Evolutionary conservation across 1,140 invertebrate species (phyloP).

Genomic region (Aphelinus atriplicis): DNA sequence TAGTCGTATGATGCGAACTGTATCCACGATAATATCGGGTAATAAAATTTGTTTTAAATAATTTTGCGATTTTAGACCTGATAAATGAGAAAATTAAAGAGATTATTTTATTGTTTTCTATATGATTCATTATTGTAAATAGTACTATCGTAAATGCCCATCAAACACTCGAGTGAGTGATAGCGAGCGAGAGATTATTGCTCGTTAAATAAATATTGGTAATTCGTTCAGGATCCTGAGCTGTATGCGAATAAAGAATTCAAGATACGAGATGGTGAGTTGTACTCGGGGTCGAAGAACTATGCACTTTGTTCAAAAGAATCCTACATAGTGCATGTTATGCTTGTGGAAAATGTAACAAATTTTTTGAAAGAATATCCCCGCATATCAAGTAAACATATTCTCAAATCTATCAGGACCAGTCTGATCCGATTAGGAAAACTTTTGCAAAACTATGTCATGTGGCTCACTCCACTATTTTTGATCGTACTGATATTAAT

Average conservation of each 20-base stretch:
- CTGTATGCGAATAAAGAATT: constrained; percentile 30
- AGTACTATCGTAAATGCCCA: too few relatives aligned
- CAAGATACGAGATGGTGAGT: constrained; percentile 42
- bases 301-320: constrained; percentile 42
- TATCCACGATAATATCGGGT: too few relatives aligned
- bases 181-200: too few relatives aligned
- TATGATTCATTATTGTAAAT: too few relatives aligned
- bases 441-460: neutral
- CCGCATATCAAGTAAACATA: constrained; percentile 21
- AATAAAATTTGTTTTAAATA: too few relatives aligned
- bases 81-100: too few relatives aligned
- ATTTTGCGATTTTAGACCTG: too few relatives aligned
- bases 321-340: constrained; percentile 40
- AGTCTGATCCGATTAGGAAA: constrained; percentile 24
- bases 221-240: constrained; percentile 24
- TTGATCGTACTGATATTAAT: constrained; percentile 27
- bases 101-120: too few relatives aligned
- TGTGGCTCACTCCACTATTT: constrained; percentile 40
- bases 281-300: constrained; percentile 39
- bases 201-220: too few relatives aligned
- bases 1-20: too few relatives aligned
- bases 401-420: constrained; percentile 16
- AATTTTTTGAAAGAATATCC: neutral
- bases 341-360: constrained; percentile 7
- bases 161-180: too few relatives aligned